Conservation (phyloP, 2,797 vertebrate species). For the Sebastes taczanowskii region DNA sequence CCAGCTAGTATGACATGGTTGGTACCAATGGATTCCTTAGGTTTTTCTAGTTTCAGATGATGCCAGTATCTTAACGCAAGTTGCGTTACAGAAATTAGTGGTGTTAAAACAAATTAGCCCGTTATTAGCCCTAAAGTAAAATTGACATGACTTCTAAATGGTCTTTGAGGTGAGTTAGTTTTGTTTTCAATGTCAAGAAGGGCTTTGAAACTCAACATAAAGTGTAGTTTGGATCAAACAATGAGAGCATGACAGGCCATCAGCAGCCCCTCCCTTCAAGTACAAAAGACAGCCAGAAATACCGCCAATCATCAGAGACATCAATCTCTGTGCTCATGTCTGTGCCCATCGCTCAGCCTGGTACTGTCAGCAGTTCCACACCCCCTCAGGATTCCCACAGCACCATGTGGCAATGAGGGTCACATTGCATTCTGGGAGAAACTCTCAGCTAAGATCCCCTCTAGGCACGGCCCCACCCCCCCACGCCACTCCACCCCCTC, state of each 20-base stretch:
- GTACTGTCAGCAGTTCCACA: conserved; percentile 65
- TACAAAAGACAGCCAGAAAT: conserved; percentile 52
- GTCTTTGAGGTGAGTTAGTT: neutral
- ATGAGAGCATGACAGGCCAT: conserved; percentile 31
- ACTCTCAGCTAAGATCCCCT: conserved; percentile 55
- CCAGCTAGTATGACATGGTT: too few relatives aligned
- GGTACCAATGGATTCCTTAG: too few relatives aligned
- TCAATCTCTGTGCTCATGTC: conserved; percentile 50
- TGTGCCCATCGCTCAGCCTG: conserved; percentile 58
- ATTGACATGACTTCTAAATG: neutral
- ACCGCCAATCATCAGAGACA: conserved; percentile 55
- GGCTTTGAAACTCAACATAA: conserved; percentile 42
- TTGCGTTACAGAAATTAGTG: too few relatives aligned
- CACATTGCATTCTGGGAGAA: conserved; percentile 76
- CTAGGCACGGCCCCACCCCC: conserved; percentile 31
- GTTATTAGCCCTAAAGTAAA: neutral
- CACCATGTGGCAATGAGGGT: conserved; percentile 68
- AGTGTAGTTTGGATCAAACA: conserved; percentile 14
- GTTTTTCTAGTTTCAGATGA: too few relatives aligned
- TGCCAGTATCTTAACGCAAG: too few relatives aligned
- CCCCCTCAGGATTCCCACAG: conserved; percentile 57
- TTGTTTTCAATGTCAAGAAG: conserved; percentile 13
- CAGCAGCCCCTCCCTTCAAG: conserved; percentile 39
- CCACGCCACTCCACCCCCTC: neutral
- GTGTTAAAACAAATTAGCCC: too few relatives aligned